phyloP scores from a whole-genome alignment of 2,888 invertebrate genomes.

The Pollenia labialis region DNA sequence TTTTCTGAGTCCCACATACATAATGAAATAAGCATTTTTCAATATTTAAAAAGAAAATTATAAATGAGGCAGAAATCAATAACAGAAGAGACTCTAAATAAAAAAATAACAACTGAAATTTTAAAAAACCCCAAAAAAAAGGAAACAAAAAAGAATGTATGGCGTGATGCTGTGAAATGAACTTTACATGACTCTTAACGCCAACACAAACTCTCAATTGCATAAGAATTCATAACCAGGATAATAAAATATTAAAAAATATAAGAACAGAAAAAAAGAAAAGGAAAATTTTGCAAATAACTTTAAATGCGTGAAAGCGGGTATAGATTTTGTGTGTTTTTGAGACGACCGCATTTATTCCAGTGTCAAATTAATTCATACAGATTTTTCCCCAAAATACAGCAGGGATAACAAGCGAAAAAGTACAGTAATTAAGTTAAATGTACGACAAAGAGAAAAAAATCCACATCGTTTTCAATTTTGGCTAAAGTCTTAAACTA shows the following conservation, averaged over 20 bases:
- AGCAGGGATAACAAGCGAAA: conserved; percentile 13
- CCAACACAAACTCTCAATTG: conserved; percentile 1
- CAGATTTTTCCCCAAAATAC: conserved; percentile 61
- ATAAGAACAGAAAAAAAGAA: neutral
- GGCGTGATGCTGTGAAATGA: conserved; percentile 80
- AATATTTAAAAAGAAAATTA: conserved; percentile 73
- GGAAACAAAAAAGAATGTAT: conserved; percentile 77
- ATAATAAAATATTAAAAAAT: conserved; percentile 50
- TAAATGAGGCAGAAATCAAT: conserved; percentile 74
- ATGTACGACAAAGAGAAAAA: conserved; percentile 74
- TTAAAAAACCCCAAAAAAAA: conserved; percentile 1
- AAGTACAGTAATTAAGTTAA: conserved; percentile 81
- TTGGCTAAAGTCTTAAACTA: conserved; percentile 60
- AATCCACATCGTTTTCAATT: conserved; percentile 61
- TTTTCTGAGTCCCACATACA: too few species aligned
- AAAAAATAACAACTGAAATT: neutral
- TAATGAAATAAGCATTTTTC: neutral
- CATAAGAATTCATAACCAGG: conserved; percentile 10
- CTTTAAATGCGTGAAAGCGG: conserved; percentile 37
- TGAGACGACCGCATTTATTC: conserved; percentile 79
- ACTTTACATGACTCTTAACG: conserved; percentile 75
- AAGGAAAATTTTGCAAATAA: conserved; percentile 29
- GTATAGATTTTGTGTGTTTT: conserved; percentile 35
- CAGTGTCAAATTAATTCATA: conserved; percentile 83
- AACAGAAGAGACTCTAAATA: conserved; percentile 18